Percentiles rank a stretch among this genome's conserved stretches.
Conservation (phyloP, 2,888 invertebrate genomes). For the Drosophila neonasuta region DNA sequence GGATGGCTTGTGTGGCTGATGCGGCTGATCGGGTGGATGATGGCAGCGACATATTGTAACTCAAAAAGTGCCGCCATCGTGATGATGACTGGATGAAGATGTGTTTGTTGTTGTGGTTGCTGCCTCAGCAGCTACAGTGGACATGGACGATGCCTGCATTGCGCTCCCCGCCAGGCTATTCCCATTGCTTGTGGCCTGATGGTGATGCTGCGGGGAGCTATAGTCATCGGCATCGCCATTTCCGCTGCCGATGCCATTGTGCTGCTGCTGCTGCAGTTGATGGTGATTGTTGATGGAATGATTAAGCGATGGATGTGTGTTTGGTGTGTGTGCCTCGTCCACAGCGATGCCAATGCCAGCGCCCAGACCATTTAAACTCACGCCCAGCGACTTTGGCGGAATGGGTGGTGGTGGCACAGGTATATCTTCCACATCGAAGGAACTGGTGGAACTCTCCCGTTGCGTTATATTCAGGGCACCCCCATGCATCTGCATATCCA, state of each 20-base stretch:
- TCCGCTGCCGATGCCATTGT: constrained; percentile 63
- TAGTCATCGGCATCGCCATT: constrained; percentile 72
- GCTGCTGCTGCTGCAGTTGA: constrained; percentile 43
- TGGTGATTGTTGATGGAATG: constrained; percentile 68
- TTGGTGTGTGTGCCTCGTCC: constrained; percentile 64
- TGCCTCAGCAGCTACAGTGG: constrained; percentile 48
- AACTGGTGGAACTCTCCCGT: constrained; percentile 76
- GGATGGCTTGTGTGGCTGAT: constrained; percentile 72
- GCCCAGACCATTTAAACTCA: constrained; percentile 47
- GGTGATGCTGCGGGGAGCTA: constrained; percentile 72
- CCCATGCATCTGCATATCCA: constrained; percentile 54
- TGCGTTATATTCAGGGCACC: constrained; percentile 74
- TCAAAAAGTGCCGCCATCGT: constrained; percentile 81
- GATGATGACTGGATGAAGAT: constrained; percentile 63
- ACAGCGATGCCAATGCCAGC: constrained; percentile 1
- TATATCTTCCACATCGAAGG: constrained; percentile 80
- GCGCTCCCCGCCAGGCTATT: constrained; percentile 25
- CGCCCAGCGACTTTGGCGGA: constrained; percentile 80
- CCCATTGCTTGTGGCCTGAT: constrained; percentile 42
- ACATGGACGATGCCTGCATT: constrained; percentile 12
- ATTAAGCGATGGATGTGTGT: constrained; percentile 61
- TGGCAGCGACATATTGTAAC: constrained; percentile 82
- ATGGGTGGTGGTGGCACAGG: constrained; percentile 81
- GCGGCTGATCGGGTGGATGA: constrained; percentile 72
- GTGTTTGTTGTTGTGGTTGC: constrained; percentile 26